These are phyloP conservation scores for Oryzias curvinotus DNA, from an alignment of 2,113 vertebrate genomes.

Conservation along the genomic window DNA sequence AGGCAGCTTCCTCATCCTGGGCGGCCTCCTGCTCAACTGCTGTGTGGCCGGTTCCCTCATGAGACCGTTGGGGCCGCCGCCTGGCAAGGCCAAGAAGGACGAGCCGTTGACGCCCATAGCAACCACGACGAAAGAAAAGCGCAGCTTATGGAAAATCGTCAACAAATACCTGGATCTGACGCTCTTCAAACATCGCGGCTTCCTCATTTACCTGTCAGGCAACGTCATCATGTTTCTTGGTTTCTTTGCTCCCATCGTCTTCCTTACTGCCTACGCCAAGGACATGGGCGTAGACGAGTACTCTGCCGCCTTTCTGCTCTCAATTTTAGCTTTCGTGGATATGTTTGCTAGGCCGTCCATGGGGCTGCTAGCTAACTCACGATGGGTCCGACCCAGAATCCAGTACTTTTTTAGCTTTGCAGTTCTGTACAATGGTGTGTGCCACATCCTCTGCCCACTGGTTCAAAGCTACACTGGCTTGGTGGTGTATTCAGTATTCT, in stretches of 20 bases:
- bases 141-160: constrained; percentile 74
- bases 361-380: constrained; percentile 91
- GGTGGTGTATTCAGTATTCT: constrained; percentile 90
- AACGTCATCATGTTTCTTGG: constrained; percentile 97
- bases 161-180: constrained; percentile 91
- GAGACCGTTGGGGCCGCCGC: constrained; percentile 82
- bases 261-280: constrained; percentile 92
- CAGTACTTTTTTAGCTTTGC: constrained; percentile 97
- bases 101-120: constrained; percentile 53
- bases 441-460: constrained; percentile 89
- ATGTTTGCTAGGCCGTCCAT: constrained; percentile 93
- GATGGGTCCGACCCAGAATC: constrained; percentile 86
- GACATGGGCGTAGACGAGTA: constrained; percentile 93
- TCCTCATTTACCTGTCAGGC: constrained; percentile 95
- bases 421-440: constrained; percentile 89
- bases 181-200: constrained; percentile 95
- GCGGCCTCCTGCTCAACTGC: constrained; percentile 89
- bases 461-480: constrained; percentile 84
- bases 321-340: constrained; percentile 93
- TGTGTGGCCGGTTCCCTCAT: constrained; percentile 94
- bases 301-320: constrained; percentile 90
- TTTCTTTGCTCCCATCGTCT: constrained; percentile 95
- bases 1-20: constrained; percentile 94
- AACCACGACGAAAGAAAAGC: constrained; percentile 64
- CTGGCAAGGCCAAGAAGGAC: constrained; percentile 70